phyloP scores from a whole-genome alignment of 2,888 invertebrate genomes.

The Diogma glabrata region DNA sequence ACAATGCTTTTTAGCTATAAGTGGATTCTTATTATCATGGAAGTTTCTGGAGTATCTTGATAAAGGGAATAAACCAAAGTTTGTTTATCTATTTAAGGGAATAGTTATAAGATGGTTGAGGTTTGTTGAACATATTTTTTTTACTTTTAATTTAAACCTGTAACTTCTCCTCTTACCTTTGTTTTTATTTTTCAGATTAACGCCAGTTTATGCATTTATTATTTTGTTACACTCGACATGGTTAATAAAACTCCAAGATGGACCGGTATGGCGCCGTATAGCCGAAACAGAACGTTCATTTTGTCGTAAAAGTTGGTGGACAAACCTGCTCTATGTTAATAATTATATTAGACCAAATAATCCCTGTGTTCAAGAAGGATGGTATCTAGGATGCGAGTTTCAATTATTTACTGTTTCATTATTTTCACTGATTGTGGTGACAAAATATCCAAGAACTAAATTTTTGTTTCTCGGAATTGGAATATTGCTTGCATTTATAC shows the following conservation, averaged over 20 bases:
- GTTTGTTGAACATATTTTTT: too few relatives aligned
- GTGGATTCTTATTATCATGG: constrained; percentile 39
- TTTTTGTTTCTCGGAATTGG: constrained; percentile 24
- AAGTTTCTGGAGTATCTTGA: too few relatives aligned
- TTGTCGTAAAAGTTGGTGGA: constrained; percentile 40
- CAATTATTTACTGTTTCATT: constrained; percentile 38
- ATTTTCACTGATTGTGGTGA: constrained; percentile 27
- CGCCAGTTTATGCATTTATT: constrained; percentile 36
- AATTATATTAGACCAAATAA: constrained; percentile 35
- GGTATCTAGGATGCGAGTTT: constrained; percentile 42
- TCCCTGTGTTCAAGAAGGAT: constrained; percentile 22
- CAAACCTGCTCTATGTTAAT: constrained; percentile 38
- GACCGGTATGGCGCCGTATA: constrained; percentile 36
- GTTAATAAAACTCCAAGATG: constrained; percentile 32
- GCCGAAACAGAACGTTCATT: constrained; percentile 31
- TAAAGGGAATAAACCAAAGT: background rate
- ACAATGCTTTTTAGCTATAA: constrained; percentile 44
- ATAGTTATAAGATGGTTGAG: too few relatives aligned
- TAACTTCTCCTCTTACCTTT: too few relatives aligned
- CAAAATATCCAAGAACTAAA: constrained; percentile 8
- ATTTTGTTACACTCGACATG: constrained; percentile 34
- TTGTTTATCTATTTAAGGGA: background rate
- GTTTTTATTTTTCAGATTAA: constrained; percentile 24
- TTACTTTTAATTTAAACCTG: too few relatives aligned
- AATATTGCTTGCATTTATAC: constrained; percentile 18